phyloP scores from a whole-genome alignment of 2,888 invertebrate genomes.

The Argyresthia goedartella region DNA sequence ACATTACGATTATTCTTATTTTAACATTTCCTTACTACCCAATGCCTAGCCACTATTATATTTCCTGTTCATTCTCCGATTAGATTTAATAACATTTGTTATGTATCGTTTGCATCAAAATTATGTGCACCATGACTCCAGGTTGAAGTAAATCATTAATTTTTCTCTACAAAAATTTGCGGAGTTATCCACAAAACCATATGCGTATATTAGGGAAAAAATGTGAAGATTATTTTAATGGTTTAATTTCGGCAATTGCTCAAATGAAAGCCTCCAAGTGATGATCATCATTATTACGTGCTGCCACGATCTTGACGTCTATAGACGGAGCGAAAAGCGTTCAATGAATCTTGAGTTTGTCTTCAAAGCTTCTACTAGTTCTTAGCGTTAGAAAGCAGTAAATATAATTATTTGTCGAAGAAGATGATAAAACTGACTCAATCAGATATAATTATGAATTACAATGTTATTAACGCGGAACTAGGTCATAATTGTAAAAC shows the following conservation, averaged over 20 bases:
- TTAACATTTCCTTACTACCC: background rate
- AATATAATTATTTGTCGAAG: too few species aligned
- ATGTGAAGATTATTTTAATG: slow-evolving; percentile 9
- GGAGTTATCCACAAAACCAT: slow-evolving; percentile 2
- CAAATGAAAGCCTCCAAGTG: slow-evolving; percentile 21
- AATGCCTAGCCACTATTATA: background rate
- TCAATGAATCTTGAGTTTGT: background rate
- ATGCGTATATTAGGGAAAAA: background rate
- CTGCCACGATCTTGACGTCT: background rate
- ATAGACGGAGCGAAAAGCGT: background rate
- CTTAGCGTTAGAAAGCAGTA: too few species aligned
- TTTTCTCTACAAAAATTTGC: background rate
- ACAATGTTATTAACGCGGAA: too few species aligned
- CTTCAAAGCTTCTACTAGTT: background rate
- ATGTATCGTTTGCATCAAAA: too few species aligned
- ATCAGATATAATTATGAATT: too few species aligned
- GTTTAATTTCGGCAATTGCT: slow-evolving; percentile 16
- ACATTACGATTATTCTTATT: background rate
- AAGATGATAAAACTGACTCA: too few species aligned
- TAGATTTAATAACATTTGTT: too few species aligned
- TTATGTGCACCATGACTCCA: too few species aligned
- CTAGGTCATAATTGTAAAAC: too few species aligned
- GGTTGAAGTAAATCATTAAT: background rate
- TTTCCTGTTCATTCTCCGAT: background rate
- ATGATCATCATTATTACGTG: slow-evolving; percentile 14